Conservation (phyloP, 2,113 vertebrate species). For the Opisthocomus hoazin region DNA sequence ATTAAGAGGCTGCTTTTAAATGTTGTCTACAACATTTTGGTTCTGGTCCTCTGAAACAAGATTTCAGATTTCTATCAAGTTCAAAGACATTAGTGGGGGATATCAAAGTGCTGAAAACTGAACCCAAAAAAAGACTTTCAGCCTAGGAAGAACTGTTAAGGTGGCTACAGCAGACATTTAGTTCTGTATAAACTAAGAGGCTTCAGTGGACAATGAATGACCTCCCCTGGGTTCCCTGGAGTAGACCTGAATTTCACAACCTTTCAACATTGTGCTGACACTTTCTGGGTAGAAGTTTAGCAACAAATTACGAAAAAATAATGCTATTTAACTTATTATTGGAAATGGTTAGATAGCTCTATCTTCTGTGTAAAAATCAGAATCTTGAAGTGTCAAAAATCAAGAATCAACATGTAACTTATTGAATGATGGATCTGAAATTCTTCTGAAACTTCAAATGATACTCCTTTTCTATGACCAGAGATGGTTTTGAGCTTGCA, state of each 20-base stretch:
- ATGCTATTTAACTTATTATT: background rate
- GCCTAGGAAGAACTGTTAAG: background rate
- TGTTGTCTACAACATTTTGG: background rate
- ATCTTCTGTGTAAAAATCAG: background rate
- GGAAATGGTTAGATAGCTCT: background rate
- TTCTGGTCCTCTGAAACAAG: background rate
- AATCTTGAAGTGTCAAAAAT: background rate
- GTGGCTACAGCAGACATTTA: background rate
- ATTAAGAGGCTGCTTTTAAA: background rate
- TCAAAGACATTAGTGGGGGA: background rate
- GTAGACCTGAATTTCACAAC: background rate
- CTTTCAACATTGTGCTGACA: background rate
- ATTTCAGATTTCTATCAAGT: background rate
- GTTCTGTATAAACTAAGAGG: background rate
- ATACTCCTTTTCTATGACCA: background rate
- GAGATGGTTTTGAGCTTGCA: background rate
- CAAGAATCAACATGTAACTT: background rate
- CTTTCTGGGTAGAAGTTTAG: background rate
- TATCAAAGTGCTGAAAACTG: background rate
- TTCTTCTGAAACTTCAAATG: background rate
- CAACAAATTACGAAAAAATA: background rate
- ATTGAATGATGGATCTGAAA: background rate
- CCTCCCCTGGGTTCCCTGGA: background rate
- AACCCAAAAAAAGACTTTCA: background rate
- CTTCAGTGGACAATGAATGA: background rate